These are phyloP conservation scores for Ephialtes manifestator DNA, from an alignment of 2,888 invertebrate genomes.

Conservation along the genomic window DNA sequence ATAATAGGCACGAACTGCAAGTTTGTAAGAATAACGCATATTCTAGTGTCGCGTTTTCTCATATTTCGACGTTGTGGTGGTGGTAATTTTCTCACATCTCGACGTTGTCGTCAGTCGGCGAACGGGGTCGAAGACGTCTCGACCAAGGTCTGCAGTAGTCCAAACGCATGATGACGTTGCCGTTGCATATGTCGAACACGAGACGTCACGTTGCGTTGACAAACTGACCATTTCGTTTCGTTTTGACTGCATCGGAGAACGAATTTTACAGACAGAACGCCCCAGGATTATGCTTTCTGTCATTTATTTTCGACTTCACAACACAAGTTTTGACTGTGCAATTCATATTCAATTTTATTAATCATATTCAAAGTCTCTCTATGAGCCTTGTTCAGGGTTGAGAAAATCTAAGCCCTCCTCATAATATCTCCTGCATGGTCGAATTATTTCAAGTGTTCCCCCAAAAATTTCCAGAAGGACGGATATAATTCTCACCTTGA, in stretches of 20 bases:
- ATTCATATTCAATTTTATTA: not conserved
- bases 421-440: too few species aligned
- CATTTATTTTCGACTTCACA: not conserved
- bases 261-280: not conserved
- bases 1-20: not conserved
- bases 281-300: not conserved
- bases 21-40: slow-evolving; percentile 7
- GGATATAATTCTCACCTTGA: too few species aligned
- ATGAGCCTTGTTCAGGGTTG: too few species aligned
- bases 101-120: not conserved
- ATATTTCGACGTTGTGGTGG: too few species aligned
- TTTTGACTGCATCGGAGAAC: not conserved
- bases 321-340: not conserved
- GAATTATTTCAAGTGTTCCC: too few species aligned
- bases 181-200: slow-evolving; percentile 16
- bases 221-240: not conserved
- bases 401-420: too few species aligned
- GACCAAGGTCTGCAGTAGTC: slow-evolving; percentile 5
- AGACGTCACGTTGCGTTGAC: slow-evolving; percentile 18
- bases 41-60: not conserved
- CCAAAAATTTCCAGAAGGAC: too few species aligned
- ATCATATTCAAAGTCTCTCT: too few species aligned
- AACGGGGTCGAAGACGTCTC: slow-evolving; percentile 24
- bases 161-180: slow-evolving; percentile 3
- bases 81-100: not conserved